Evolutionary conservation across 1,140 invertebrate genomes (phyloP), one percentile per base, ranked within the genome.

Genomic region (Hylaeus volcanicus): DNA sequence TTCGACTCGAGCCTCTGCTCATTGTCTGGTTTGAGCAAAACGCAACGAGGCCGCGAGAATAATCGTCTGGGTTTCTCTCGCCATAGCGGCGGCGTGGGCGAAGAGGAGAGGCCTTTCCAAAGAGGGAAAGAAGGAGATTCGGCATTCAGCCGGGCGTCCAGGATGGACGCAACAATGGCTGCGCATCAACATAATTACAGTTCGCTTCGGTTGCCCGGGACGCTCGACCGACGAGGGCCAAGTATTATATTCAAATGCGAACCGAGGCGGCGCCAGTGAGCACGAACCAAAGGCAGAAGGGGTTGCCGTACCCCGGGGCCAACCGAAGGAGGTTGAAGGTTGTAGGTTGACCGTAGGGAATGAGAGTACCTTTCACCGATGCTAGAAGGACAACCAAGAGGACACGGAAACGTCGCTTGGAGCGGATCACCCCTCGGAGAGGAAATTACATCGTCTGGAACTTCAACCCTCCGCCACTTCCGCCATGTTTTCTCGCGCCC

Each of bases 131-230:
- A 86, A 87, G 72, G 77, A 87, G 86, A 83, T 85, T 84, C 83
- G 86, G 83, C 83, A 81, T 85, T 85, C 83, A 86, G 55, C 72
- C 71, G 70, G 63, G 87, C 84, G 84, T 84, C 80, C 84, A 83
- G 70, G 71, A 87, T 86, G 84, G 81, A 82, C 79, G 69, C 76
- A 83, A 89, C 90, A 89, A 90, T 92, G 84, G 86, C 83, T 63
- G 88, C 88, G 88, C 89, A 92, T 92, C 91, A 92, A 90, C 91
- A 92, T 92, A 92, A 92, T 92, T 93, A 91, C 91, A 92, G 91
- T 89, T 90, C 88, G 88, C 89, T 89, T 90, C 81, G 84, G 85
- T 86, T 86, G 72, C 71, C 81, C 70, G 73, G 65, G 78, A 79
- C 74, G 74, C 79, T 64, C 86, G 87, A 83, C 85, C 88, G 85